Evolutionary conservation across 1,140 invertebrate genomes (phyloP), one percentile per base, ranked within the genome.

Genomic region (Drosophila mayri): DNA sequence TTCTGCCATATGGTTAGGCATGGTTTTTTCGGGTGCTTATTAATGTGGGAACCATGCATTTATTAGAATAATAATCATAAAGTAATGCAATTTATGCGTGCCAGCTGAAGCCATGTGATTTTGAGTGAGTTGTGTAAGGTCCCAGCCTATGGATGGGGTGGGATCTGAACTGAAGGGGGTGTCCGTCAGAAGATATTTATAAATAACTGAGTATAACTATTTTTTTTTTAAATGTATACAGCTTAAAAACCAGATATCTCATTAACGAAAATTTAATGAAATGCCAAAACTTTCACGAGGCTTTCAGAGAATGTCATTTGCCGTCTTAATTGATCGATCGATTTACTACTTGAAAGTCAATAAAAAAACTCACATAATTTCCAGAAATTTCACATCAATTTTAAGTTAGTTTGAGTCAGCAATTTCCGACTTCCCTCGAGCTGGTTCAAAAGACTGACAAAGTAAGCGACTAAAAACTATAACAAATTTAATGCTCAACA

Each of bases 21-120:
- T 54, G 22, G 75, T 75, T 68, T 74, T 54, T 76, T 84, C 41
- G 58, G 74, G 79, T 73, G 81, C 64, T 80, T 87, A 84, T 84
- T 87, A 83, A 88, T 87, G 83, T 87, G 84, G 84, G 84, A 87
- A 84, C 60, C 62, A 63, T 30, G 83, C 72, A 87, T 79, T 78
- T 80, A 88, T 87, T 87, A 87, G 84, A 87, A 87, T 87, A 78
- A 78, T 88, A 84, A 88, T 64, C 68, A 84, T 80, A 74, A 88
- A 70, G 71, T 80, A 84, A 77, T 75, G 64, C 66, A 80, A 79
- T 83, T 88, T 88, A 86, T 86, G 83, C 79, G 84, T 88, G 76
- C 72, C 76, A 82, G 79, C 73, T 63, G 73, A 73, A 71, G 66
- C 61, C 64, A 60, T 87, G 84, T 49, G 76, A 88, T 60, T 66